These are phyloP conservation scores for Platycheirus rosarum DNA, from an alignment of 2,888 invertebrate species.

Conservation along the genomic window DNA sequence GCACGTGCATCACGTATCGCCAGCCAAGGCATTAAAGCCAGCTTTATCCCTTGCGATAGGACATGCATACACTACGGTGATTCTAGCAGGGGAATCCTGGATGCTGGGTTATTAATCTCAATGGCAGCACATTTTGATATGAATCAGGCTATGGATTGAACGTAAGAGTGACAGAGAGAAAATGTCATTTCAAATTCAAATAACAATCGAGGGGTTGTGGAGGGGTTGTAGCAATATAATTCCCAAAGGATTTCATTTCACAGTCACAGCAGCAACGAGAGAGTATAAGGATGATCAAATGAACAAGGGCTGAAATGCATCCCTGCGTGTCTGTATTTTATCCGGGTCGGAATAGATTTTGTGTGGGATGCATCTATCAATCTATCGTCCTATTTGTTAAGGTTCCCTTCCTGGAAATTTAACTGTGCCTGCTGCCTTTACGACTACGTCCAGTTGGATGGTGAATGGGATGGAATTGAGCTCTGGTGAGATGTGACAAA, in stretches of 20 bases:
- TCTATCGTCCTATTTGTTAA: neutral
- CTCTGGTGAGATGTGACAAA: constrained; percentile 66
- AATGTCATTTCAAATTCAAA: constrained; percentile 46
- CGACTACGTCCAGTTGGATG: neutral
- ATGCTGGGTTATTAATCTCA: constrained; percentile 34
- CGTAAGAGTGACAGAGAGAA: neutral
- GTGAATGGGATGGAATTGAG: constrained; percentile 28
- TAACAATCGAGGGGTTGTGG: constrained; percentile 41
- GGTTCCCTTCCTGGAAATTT: constrained; percentile 65
- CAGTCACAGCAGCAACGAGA: constrained; percentile 3
- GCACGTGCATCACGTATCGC: constrained; percentile 61
- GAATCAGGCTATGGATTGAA: constrained; percentile 44
- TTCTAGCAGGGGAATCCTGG: neutral
- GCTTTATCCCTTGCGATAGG: constrained; percentile 53
- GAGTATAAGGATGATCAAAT: constrained; percentile 72
- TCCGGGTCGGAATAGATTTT: constrained; percentile 25
- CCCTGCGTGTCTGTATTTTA: constrained; percentile 42
- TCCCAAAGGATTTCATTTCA: constrained; percentile 54
- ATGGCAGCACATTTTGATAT: constrained; percentile 50
- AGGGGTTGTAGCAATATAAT: constrained; percentile 4
- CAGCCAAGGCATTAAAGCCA: neutral
- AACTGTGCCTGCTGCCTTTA: constrained; percentile 14
- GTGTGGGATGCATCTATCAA: constrained; percentile 24
- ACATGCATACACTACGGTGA: constrained; percentile 37
- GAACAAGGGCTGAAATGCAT: constrained; percentile 70